Evolutionary conservation across 2,888 invertebrate species (phyloP), one percentile per base, ranked within the genome.

Genomic region (Patella depressa): DNA sequence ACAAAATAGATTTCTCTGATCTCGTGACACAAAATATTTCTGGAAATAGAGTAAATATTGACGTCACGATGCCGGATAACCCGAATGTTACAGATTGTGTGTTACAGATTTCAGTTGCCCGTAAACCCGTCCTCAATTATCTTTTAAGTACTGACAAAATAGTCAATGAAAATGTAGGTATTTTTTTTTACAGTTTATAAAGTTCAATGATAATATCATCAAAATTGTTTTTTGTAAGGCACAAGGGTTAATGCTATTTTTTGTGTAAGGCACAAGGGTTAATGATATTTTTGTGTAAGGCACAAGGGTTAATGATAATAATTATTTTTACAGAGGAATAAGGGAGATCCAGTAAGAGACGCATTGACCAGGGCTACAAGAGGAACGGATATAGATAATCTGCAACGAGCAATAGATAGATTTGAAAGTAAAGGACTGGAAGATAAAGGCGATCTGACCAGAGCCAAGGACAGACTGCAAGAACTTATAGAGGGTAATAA

Each of bases 361-460:
- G 54, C 77, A 7, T 70, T 85, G 34, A 74, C 80, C 3, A 79
- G 80, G 12, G 86, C 83, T 11, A 83, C 84, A 73, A 74, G 80
- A 53, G 78, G 77, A 9, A 75, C 73, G 29, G 79, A 81, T 65
- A 76, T 80, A 1, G 72, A 59, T 5, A 73, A 70, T 12, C 70
- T 86, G 19, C 81, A 83, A 78, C 74, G 59, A 14, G 84, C 85
- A 34, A 78, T 86, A 45, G 72, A 71, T 7, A 79, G 76, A 11
- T 85, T 83, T 71, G 77, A 83, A 65, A 71, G 75, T 4, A 74
- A 70, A n/a, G 72, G 73, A 17, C 72, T 85, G 12, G 78, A 78
- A 1, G 80, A 80, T 55, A 73, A 72, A 15, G 84, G 85, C 12
- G 82, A 82, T 15, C 74, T 80, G 69, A 72, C 79, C 12, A 72